A percentile compares a stretch with the other conserved stretches of the same genome.
Conservation (phyloP, 2,797 vertebrate species). For the Eulemur mongoz region DNA sequence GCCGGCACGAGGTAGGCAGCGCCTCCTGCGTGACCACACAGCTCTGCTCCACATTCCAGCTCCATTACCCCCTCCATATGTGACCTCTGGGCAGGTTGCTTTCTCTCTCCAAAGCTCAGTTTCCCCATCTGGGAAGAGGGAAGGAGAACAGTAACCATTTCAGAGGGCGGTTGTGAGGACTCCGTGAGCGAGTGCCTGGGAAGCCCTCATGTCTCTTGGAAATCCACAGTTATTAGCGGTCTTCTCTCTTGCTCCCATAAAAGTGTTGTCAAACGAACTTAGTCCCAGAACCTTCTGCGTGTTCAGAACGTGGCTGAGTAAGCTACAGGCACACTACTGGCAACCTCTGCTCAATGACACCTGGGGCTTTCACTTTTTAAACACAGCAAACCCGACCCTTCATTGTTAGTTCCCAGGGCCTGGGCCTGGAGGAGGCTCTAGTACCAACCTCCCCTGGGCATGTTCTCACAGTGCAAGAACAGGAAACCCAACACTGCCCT, state of each 20-base stretch:
- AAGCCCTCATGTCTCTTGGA: not conserved
- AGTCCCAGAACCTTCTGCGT: not conserved
- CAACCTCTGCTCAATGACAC: not conserved
- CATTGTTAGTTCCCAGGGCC: not conserved
- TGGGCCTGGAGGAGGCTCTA: not conserved
- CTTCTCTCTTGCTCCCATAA: not conserved
- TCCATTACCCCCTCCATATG: too few relatives aligned
- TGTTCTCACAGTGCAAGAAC: not conserved
- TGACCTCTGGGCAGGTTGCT: not conserved
- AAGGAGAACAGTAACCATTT: too few relatives aligned
- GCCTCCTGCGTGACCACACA: not conserved
- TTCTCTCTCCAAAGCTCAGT: not conserved
- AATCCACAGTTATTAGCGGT: not conserved
- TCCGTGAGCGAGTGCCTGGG: accelerated
- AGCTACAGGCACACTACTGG: too few relatives aligned
- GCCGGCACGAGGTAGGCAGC: not conserved
- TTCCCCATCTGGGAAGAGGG: not conserved
- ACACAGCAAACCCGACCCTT: not conserved
- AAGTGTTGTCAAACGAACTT: not conserved
- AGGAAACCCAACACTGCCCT: not conserved
- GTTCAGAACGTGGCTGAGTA: not conserved
- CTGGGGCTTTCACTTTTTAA: not conserved
- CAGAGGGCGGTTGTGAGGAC: not conserved
- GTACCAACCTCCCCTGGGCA: too few relatives aligned
- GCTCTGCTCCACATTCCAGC: not conserved